phyloP scores from a whole-genome alignment of 30 jellyfish, hydroid and myxozoan genomes.

The Phacellophora camtschatica region DNA sequence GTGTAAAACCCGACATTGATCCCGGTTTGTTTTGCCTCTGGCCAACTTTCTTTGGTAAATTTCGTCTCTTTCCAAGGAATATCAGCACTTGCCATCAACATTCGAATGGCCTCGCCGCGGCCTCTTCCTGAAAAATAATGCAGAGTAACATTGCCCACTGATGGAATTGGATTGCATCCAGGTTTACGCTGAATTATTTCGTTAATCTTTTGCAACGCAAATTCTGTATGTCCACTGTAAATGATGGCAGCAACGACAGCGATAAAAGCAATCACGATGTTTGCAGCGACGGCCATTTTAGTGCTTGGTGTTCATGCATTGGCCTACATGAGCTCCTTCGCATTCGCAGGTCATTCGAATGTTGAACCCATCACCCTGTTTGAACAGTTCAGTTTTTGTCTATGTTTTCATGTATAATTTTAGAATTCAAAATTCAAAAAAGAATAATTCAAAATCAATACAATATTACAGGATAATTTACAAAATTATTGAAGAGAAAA shows the following conservation, averaged over 20 bases:
- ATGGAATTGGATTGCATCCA: constrained; percentile 92
- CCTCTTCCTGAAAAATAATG: constrained; percentile 94
- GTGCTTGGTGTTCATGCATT: neutral
- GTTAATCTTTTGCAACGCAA: constrained; percentile 72
- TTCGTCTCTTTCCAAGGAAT: constrained; percentile 72
- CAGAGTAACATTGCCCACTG: constrained; percentile 84
- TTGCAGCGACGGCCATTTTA: constrained; percentile 64
- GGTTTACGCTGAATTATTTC: constrained; percentile 75
- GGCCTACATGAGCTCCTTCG: neutral
- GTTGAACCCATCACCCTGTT: too few relatives aligned
- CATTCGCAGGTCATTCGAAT: neutral
- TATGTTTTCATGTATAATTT: too few relatives aligned
- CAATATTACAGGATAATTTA: too few relatives aligned
- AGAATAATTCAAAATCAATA: too few relatives aligned
- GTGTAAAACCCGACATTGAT: constrained; percentile 68
- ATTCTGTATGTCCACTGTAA: constrained; percentile 74
- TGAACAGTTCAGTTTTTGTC: too few relatives aligned
- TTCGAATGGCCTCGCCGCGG: constrained; percentile 85
- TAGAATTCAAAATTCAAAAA: too few relatives aligned
- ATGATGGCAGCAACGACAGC: constrained; percentile 65
- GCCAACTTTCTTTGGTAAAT: constrained; percentile 81
- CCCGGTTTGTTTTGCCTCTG: constrained; percentile 68
- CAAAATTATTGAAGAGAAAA: too few relatives aligned
- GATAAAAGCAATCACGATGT: constrained; percentile 60
- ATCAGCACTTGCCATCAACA: constrained; percentile 78